Percentiles rank a stretch among this genome's conserved stretches.
These are phyloP conservation scores for Globicephala melas DNA, from an alignment of 2,113 vertebrate genomes.

Conservation along the genomic window DNA sequence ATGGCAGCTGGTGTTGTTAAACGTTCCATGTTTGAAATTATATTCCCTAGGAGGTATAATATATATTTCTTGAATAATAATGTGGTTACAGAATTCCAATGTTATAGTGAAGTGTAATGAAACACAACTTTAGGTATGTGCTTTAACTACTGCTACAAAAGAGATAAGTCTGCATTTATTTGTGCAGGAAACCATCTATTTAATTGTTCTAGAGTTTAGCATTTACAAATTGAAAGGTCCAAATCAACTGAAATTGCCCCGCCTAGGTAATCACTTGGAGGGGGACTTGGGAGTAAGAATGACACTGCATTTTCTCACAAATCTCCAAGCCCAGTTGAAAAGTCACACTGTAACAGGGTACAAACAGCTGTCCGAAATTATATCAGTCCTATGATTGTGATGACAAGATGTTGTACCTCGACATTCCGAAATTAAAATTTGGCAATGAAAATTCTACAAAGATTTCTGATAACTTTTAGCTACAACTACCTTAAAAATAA, in stretches of 20 bases:
- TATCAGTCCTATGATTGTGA: constrained; percentile 36
- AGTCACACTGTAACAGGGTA: neutral
- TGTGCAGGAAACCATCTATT: constrained; percentile 64
- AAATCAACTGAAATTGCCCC: constrained; percentile 40
- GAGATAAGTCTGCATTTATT: constrained; percentile 58
- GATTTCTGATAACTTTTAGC: constrained; percentile 72
- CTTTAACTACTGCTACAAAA: constrained; percentile 69
- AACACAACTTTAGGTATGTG: constrained; percentile 66
- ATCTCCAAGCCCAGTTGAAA: constrained; percentile 35
- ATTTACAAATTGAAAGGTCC: constrained; percentile 46
- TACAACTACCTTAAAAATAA: constrained; percentile 74
- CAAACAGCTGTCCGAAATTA: neutral
- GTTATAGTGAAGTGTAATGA: constrained; percentile 72
- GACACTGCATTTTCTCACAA: constrained; percentile 40
- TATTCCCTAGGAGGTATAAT: constrained; percentile 76
- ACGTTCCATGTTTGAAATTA: constrained; percentile 72
- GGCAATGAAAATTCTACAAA: constrained; percentile 65
- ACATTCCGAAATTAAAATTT: constrained; percentile 52
- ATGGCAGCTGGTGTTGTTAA: constrained; percentile 76
- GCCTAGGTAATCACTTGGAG: neutral
- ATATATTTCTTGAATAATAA: constrained; percentile 71
- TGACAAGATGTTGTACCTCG: constrained; percentile 48
- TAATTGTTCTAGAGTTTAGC: constrained; percentile 58
- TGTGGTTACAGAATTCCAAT: constrained; percentile 75
- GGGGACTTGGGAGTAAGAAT: constrained; percentile 10